Conservation (phyloP, 2,113 vertebrate genomes). For the Callopanchax toddi region DNA sequence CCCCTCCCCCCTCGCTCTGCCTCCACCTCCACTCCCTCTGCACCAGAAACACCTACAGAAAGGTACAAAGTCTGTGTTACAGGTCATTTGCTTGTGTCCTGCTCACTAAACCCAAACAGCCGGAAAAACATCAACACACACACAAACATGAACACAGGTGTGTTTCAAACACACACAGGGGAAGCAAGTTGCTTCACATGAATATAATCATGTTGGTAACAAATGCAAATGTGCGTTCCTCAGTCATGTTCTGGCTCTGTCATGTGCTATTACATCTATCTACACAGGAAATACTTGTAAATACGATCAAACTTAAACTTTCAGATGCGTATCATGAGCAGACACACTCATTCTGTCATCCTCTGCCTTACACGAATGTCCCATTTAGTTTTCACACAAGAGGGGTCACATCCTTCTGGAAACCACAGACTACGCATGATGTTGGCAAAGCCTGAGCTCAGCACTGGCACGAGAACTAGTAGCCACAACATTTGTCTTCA, state of each 20-base stretch:
- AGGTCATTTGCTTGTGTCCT: constrained; percentile 1
- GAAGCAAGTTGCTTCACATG: constrained; percentile 15
- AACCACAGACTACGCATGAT: constrained; percentile 22
- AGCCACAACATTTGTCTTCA: not conserved
- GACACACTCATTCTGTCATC: constrained; percentile 2
- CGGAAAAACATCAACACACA: not conserved
- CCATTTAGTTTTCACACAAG: constrained; percentile 5
- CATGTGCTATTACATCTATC: not conserved
- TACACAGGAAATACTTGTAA: not conserved
- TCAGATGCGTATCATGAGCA: not conserved
- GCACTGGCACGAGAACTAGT: not conserved
- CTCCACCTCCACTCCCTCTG: constrained; percentile 84
- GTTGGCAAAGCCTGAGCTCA: too few species aligned
- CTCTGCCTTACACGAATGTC: not conserved
- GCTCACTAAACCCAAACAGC: constrained; percentile 1
- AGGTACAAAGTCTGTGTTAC: constrained; percentile 77
- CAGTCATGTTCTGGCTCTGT: not conserved
- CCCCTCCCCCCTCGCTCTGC: constrained; percentile 90
- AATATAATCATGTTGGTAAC: not conserved
- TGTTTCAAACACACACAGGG: not conserved
- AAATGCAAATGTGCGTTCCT: not conserved
- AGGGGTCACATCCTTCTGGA: constrained; percentile 66
- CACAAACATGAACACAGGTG: too few species aligned
- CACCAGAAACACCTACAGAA: constrained; percentile 80
- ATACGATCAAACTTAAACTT: not conserved